These are phyloP conservation scores for Sternarchorhynchus goeldii DNA, from an alignment of 2,797 vertebrate genomes.

Conservation along the genomic window DNA sequence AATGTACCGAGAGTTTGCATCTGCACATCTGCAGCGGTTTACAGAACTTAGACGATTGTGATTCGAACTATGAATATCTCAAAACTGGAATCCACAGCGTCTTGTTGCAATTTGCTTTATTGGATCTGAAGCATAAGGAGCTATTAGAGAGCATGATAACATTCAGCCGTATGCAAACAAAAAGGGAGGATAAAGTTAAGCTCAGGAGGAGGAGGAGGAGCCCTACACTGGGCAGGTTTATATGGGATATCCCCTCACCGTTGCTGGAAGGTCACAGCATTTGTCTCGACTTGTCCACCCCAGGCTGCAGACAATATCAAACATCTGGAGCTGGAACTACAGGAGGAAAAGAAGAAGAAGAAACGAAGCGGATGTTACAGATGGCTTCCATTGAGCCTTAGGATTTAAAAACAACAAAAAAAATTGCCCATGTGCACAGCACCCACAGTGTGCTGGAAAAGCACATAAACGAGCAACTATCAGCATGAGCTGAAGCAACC, in stretches of 20 bases:
- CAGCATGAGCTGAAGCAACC: background rate
- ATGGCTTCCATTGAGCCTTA: conserved; percentile 60
- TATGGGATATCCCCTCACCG: conserved; percentile 76
- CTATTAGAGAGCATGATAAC: conserved; percentile 18
- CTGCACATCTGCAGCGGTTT: conserved; percentile 19
- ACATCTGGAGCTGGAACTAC: conserved; percentile 99
- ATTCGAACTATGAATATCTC: background rate
- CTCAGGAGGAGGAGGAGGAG: background rate
- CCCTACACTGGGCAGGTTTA: conserved; percentile 11
- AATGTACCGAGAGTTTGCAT: conserved; percentile 14
- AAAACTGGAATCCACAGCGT: background rate
- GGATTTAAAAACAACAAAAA: conserved; percentile 58
- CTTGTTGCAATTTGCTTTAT: background rate
- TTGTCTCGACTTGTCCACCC: conserved; percentile 97
- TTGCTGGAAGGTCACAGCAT: conserved; percentile 97
- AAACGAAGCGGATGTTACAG: conserved; percentile 65
- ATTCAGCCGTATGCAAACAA: background rate
- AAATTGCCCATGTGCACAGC: conserved; percentile 44
- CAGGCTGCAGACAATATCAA: conserved; percentile 97
- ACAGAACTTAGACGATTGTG: background rate
- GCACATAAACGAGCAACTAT: conserved; percentile 25
- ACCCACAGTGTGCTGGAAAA: conserved; percentile 51
- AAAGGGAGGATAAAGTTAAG: background rate
- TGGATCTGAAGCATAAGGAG: background rate
- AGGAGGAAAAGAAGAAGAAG: conserved; percentile 48